Evolutionary conservation across 2,888 invertebrate genomes (phyloP), one percentile per base, ranked within the genome.

Genomic region (Ennomos fuscantarius): DNA sequence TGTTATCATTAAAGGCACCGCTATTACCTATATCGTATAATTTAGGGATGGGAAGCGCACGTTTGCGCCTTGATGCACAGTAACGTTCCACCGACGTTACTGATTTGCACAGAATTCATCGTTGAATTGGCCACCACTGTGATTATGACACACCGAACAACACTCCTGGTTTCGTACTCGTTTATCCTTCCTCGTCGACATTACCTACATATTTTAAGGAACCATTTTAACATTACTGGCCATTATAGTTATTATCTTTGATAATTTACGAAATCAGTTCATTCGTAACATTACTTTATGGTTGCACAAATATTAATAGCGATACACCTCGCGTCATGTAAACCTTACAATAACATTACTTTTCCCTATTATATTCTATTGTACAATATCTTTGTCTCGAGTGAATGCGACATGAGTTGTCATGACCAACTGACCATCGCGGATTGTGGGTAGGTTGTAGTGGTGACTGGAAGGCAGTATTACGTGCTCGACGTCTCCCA

Each of bases 331-430:
- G n/a, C n/a, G n/a, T n/a, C n/a, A n/a, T 24, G 24, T 24, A 24
- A 24, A 24, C 34, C 34, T 15, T 35, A 13, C 12, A 56, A 39
- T 65, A 58, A 55, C 47, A 55, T 53, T 51, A 68, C 69, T 68
- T 69, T 63, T 62, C 43, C 43, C 55, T 52, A 56, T 63, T 55
- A 61, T 57, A 68, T 70, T 72, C 72, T 66, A 63, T 69, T 24
- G 37, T 67, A 64, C 65, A 66, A 68, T 71, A 64, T 71, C 65
- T 67, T 72, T 72, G 73, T 75, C 64, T 70, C 56, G 42, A 61
- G 62, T 63, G 66, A 66, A 66, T 68, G 63, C 61, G 54, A 50
- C 63, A 62, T 70, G 70, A 24, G 24, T 24, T 24, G 24, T 6
- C 24, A 24, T 24, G 24, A 24, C 24, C 5, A 24, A 24, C 24